These are phyloP conservation scores for Tachysurus fulvidraco DNA, from an alignment of 2,113 vertebrate genomes.

Conservation along the genomic window DNA sequence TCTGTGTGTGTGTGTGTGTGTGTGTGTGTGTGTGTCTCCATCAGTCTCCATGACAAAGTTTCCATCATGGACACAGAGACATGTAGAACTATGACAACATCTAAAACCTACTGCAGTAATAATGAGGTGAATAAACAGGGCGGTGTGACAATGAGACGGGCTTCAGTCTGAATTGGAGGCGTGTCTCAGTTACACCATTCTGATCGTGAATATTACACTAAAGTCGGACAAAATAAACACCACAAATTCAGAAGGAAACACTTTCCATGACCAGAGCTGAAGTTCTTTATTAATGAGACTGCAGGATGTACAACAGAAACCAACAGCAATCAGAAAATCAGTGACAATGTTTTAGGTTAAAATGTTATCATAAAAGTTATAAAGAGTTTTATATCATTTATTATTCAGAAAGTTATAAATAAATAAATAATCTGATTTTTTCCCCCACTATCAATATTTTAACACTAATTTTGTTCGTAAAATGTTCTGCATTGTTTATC, in stretches of 20 bases:
- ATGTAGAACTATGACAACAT: not conserved
- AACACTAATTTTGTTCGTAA: not conserved
- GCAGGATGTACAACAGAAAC: not conserved
- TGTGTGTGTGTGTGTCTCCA: not conserved
- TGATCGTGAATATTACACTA: too few species aligned
- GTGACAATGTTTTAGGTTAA: too few species aligned
- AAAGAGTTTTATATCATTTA: too few species aligned
- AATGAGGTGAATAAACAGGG: not conserved
- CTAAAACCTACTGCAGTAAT: conserved; percentile 19
- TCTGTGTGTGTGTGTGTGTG: too few species aligned
- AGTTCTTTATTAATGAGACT: not conserved
- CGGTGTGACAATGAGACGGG: not conserved
- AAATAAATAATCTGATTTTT: not conserved
- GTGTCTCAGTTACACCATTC: not conserved
- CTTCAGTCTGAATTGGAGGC: not conserved
- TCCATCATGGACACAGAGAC: conserved; percentile 32
- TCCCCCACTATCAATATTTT: too few species aligned
- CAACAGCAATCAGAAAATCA: too few species aligned
- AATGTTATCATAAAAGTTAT: too few species aligned
- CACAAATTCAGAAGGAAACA: too few species aligned
- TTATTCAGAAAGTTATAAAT: too few species aligned
- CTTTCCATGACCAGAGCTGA: too few species aligned
- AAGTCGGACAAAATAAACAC: too few species aligned
- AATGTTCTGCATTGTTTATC: too few species aligned
- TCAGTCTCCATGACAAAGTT: conserved; percentile 14